Evolutionary conservation across 64 coral and sea anemone species (phyloP), one percentile per base, ranked within the genome.

Genomic region (Stylophora pistillata): DNA sequence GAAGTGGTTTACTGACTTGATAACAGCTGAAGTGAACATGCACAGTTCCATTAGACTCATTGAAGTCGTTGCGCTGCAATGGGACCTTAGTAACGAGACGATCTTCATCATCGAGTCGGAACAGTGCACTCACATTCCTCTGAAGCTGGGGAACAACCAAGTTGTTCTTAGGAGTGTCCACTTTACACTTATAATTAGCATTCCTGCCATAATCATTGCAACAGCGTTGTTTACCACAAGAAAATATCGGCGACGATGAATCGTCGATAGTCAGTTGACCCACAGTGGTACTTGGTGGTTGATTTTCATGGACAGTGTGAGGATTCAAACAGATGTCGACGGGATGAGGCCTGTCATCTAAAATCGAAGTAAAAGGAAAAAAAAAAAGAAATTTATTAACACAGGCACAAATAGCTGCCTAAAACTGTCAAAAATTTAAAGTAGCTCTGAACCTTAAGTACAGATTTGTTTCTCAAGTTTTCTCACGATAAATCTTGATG

Each of bases 181-280:
- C 41, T 53, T 70, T 65, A 21, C 90, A 92, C 13, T 86, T 9
- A 27, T 92, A 92, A 52, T 77, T 6, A 77, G 78, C 86, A 15
- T 86, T 26, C 56, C 73, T 27, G 60, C 80, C 59, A 1, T 15
- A 10, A 76, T 55, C 15, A 2, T 72, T 58, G 21, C 90, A 92
- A 30, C 90, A 92, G 10, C 75, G 54, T 18, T 74, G 83, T 52
- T 86, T 86, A 54, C 31, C 53, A 30, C 90, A 92, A 18, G 30
- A 53, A 20, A 74, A 58, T 18, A 87, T 9, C 30, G 90, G 47
- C 20, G 90, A 76, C 16, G 34, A 78, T 16, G 90, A 78, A 55
- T 92, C 80, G 13, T 92, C 90, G 29, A 92, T 86, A 15, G 78
- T 56, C 41, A 92, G 23, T 47, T 92, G 90, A 37, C 90, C 90